These are phyloP conservation scores for Drosophila leontia DNA, from an alignment of 1,140 invertebrate genomes.

Conservation along the genomic window DNA sequence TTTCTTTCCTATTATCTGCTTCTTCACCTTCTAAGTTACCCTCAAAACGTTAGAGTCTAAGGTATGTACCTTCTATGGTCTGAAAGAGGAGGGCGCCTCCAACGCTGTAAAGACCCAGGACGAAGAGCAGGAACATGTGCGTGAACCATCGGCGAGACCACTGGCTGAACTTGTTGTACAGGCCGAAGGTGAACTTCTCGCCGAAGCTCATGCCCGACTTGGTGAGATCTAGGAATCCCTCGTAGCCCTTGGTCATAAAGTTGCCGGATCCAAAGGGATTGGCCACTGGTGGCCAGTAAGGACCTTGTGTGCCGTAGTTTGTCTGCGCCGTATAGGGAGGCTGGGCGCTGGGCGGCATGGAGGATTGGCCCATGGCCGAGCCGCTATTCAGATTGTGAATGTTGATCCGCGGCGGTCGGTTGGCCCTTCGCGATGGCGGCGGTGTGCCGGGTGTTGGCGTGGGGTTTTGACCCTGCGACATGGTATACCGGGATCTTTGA, in stretches of 20 bases:
- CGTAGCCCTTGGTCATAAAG: constrained; percentile 91
- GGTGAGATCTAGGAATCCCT: constrained; percentile 91
- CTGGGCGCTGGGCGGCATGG: constrained; percentile 73
- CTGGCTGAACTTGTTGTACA: constrained; percentile 91
- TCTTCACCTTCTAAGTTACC: not conserved
- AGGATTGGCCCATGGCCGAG: constrained; percentile 37
- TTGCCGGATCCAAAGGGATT: constrained; percentile 89
- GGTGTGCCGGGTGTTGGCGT: constrained; percentile 61
- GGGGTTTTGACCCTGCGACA: constrained; percentile 48
- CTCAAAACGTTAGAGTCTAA: not conserved
- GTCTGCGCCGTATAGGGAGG: constrained; percentile 66
- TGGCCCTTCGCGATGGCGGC: constrained; percentile 59
- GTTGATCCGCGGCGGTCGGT: constrained; percentile 73
- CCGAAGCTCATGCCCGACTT: constrained; percentile 92
- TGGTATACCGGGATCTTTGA: constrained; percentile 6
- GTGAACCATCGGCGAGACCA: constrained; percentile 94
- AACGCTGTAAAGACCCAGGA: constrained; percentile 91
- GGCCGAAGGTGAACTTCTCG: constrained; percentile 92
- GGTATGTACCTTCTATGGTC: constrained; percentile 87
- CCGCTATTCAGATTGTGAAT: constrained; percentile 61
- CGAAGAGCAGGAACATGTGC: constrained; percentile 92
- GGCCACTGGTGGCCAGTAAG: constrained; percentile 85
- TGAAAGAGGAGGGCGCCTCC: constrained; percentile 92
- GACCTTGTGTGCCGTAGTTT: constrained; percentile 54
- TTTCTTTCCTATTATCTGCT: too few relatives aligned